Evolutionary conservation across 2,888 invertebrate species (phyloP), one percentile per base, ranked within the genome.

Genomic region (Dromius quadrimaculatus): DNA sequence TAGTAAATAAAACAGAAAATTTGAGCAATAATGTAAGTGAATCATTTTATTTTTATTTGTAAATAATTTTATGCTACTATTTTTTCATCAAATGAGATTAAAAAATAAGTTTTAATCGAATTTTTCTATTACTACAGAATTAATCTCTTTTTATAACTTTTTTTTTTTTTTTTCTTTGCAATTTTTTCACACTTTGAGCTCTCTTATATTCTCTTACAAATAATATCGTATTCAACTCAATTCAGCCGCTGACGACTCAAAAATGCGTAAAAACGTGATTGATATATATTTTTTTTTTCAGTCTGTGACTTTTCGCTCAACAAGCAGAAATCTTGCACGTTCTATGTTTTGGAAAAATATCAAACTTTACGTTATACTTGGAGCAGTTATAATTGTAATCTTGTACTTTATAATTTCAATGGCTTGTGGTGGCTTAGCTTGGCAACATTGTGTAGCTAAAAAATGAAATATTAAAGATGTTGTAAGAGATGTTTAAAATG

Each of bases 281-380:
- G n/a, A n/a, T n/a, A n/a, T n/a, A n/a, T n/a, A 71, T 75, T 70
- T 75, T 73, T 74, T 73, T 73, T 88, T 89, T 34, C 83, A 96
- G 95, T 93, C 96, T 1, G 90, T 95, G 8, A 88, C 93, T 72
- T 97, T 96, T 84, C 90, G 93, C 76, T 90, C 90, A 77, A 92
- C 92, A 2, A 94, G 96, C 75, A 87, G 95, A 78, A 93, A 92
- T 74, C 83, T 97, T 72, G 93, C 94, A 32, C 87, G 95, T 38
- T 91, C 93, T 11, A 87, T 97, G 83, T 97, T 94, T 83, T 96
- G 95, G 95, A 95, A 96, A 82, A 97, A 95, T 80, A 88, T 96
- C 11, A 96, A 97, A 82, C 86, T 96, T 79, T 95, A 95, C 76
- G 86, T 93, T 8, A 89, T 95, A 73, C 84, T 91, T 74, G 89